Percentiles rank a stretch among this genome's conserved stretches.
Evolutionary conservation across 2,797 vertebrate species (phyloP).

Genomic region (Rhinella marina): DNA sequence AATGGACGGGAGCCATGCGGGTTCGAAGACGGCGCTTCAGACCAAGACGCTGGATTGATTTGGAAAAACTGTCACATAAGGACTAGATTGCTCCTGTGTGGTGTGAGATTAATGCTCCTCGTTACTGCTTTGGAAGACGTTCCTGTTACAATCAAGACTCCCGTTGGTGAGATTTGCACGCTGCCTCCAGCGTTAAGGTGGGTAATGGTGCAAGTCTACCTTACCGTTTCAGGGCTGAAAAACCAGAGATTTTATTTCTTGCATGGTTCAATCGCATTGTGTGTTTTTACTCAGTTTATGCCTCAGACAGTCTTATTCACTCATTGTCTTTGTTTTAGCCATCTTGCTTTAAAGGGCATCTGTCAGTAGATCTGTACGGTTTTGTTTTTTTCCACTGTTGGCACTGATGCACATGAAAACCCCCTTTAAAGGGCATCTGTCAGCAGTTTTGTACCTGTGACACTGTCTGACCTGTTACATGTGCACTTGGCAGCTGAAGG

Average conservation of each 20-base stretch:
- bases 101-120: slow-evolving; percentile 20
- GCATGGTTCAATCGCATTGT: neutral
- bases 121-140: slow-evolving; percentile 8
- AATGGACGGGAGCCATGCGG: slow-evolving; percentile 67
- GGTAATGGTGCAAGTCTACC: slow-evolving; percentile 19
- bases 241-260: neutral
- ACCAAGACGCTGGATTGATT: slow-evolving; percentile 53
- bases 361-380: no score
- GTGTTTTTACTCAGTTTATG: neutral
- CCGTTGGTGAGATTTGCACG: slow-evolving; percentile 1
- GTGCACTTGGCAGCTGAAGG: no score
- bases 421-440: no score
- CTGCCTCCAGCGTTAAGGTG: neutral
- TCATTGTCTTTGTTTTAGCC: no score
- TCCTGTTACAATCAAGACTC: slow-evolving; percentile 18
- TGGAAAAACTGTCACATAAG: slow-evolving; percentile 42
- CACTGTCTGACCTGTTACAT: no score
- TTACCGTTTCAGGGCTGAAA: neutral
- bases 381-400: no score
- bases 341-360: no score
- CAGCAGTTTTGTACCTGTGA: no score
- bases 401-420: no score
- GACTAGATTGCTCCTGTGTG: slow-evolving; percentile 47
- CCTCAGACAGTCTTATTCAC: neutral
- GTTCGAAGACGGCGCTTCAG: slow-evolving; percentile 4